Percentiles rank a stretch among this genome's conserved stretches.
Evolutionary conservation across 1,140 invertebrate species (phyloP).

Genomic region (Drosophila nigromelanica): DNA sequence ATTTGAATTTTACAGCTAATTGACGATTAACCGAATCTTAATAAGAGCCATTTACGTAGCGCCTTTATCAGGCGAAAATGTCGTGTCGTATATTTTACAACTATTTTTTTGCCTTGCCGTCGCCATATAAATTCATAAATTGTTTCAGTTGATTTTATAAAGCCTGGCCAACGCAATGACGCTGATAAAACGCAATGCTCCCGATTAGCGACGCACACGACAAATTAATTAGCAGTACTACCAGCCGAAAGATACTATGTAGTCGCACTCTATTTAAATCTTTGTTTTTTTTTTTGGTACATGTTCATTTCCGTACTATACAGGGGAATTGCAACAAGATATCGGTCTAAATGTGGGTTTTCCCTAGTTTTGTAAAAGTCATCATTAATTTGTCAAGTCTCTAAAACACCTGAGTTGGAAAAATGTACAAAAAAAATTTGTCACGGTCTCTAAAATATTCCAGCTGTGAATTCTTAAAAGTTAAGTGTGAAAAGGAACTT

Average conservation of each 20-base stretch:
- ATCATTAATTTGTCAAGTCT: neutral
- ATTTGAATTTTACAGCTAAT: conserved; percentile 44
- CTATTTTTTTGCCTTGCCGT: conserved; percentile 39
- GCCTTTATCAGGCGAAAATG: conserved; percentile 51
- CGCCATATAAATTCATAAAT: conserved; percentile 58
- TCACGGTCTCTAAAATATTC: neutral
- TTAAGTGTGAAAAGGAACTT: neutral
- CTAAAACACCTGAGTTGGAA: neutral
- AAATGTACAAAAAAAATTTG: neutral
- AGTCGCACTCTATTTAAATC: no score
- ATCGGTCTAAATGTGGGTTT: conserved; percentile 7
- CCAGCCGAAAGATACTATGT: conserved; percentile 3
- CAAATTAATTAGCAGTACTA: conserved; percentile 21
- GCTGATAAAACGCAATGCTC: conserved; percentile 51
- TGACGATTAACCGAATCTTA: conserved; percentile 68
- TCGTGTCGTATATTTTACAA: conserved; percentile 48
- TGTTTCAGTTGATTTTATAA: conserved; percentile 63
- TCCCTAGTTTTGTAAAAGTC: conserved; percentile 2
- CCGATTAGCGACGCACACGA: conserved; percentile 43
- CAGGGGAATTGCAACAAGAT: neutral
- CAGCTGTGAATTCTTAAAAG: neutral
- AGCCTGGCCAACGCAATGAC: conserved; percentile 30
- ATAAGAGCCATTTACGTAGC: conserved; percentile 49
- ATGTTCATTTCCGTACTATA: conserved; percentile 1
- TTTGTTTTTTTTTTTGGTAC: neutral